Evolutionary conservation across 92 coral and sea anemone genomes (phyloP), one percentile per base, ranked within the genome.

Genomic region (Parazoanthus swiftii): DNA sequence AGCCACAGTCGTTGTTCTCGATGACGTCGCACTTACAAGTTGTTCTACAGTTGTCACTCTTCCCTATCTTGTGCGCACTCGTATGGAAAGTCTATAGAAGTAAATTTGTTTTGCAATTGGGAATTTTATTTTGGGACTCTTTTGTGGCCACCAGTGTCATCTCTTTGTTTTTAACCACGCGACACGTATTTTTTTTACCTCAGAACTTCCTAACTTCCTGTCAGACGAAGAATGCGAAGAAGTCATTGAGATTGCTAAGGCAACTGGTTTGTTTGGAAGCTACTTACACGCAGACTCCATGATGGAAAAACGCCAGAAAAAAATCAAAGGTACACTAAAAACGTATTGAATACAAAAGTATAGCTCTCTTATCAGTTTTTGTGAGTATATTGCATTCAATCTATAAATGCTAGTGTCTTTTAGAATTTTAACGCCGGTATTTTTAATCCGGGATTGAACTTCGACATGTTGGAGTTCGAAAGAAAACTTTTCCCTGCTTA

Each of bases 161-260:
- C 50, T 8, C 4, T 76, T 75, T 6, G 20, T 79, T 25, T 63
- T 71, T 81, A 36, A 75, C 25, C 20, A 10, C 23, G 50, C 42
- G 59, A 23, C 54, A 20, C 25, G 39, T 80, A 23, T 16, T 85
- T 43, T 21, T 23, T 21, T 23, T 18, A 21, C 56, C 11, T 44
- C 81, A 96, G 98, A 96, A 89, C 91, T 96, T 71, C 98, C 98
- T 44, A 89, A 91, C 74, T 96, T 93, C 92, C 81, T 96, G 73
- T 88, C 92, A 7, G 92, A 92, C 51, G 94, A 90, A 10, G 98
- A 96, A 81, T 89, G 94, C 67, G 97, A 96, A 36, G 94, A 95
- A 79, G 93, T 96, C 80, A 89, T 95, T 21, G 88, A 84, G 35
- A 72, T 92, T 21, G 98, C 98, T 2, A 86, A 92, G 66, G 84